Conservation (phyloP, 2,888 invertebrate genomes). For the Pammene fasciana region DNA sequence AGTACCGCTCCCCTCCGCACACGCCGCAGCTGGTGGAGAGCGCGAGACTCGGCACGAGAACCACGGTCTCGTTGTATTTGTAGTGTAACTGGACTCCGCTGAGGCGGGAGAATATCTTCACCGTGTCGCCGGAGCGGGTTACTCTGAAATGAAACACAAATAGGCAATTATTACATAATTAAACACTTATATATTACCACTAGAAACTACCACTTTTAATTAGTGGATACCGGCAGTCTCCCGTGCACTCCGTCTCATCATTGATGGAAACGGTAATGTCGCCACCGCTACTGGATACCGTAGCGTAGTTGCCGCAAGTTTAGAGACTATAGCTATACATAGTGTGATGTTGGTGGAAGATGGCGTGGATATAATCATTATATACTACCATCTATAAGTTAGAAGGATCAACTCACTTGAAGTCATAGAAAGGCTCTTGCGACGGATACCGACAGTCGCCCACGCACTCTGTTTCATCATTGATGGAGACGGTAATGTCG, state of each 20-base stretch:
- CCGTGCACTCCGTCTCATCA: conserved; percentile 41
- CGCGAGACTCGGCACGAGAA: conserved; percentile 42
- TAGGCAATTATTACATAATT: no score
- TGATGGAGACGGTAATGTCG: conserved; percentile 41
- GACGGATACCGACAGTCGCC: conserved; percentile 64
- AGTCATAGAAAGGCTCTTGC: conserved; percentile 62
- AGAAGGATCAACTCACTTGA: conserved; percentile 62
- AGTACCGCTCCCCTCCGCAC: conserved; percentile 36
- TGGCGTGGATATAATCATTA: no score
- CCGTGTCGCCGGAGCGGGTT: conserved; percentile 24
- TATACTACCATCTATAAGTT: no score
- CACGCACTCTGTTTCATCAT: conserved; percentile 40
- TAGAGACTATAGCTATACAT: conserved; percentile 39
- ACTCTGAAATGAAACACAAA: conserved; percentile 35
- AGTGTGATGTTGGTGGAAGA: conserved; percentile 29
- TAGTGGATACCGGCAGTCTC: conserved; percentile 66
- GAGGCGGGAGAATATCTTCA: conserved; percentile 41
- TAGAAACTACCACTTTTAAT: no score
- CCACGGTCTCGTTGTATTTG: conserved; percentile 31
- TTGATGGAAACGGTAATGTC: conserved; percentile 43
- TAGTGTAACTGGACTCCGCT: conserved; percentile 43
- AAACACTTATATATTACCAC: no score
- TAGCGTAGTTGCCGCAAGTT: conserved; percentile 44
- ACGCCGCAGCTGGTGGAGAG: conserved; percentile 41
- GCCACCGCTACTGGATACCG: conserved; percentile 26